phyloP scores from a whole-genome alignment of 2,888 invertebrate species.

The Phyto melanocephala region DNA sequence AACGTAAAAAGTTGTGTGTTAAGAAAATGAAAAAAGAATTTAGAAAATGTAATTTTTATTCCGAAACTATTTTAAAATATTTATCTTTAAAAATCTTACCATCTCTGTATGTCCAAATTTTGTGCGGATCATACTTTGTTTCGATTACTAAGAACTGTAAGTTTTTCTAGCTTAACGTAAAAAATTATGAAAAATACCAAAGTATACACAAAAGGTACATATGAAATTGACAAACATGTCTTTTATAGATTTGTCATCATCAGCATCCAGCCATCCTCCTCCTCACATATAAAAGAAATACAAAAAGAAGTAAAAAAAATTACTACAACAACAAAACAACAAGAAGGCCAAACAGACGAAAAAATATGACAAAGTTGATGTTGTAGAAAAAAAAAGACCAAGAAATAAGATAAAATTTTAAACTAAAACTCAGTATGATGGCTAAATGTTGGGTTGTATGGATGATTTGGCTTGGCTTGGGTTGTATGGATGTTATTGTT shows the following conservation, averaged over 20 bases:
- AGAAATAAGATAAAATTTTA: conserved; percentile 19
- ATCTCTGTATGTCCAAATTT: too few relatives aligned
- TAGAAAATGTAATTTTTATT: too few relatives aligned
- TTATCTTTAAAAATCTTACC: too few relatives aligned
- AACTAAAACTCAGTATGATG: conserved; percentile 15
- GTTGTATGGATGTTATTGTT: conserved; percentile 21
- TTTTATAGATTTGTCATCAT: conserved; percentile 57
- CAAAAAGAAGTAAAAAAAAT: conserved; percentile 7
- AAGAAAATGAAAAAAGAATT: too few relatives aligned
- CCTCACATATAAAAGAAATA: neutral
- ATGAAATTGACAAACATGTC: conserved; percentile 49
- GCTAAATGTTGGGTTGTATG: conserved; percentile 16
- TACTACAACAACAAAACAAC: neutral
- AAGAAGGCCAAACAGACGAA: conserved; percentile 25
- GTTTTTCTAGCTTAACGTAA: neutral
- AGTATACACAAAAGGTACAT: neutral
- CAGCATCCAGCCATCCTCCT: conserved; percentile 10
- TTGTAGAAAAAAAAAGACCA: conserved; percentile 29
- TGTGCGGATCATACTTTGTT: too few relatives aligned
- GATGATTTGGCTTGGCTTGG: conserved; percentile 13
- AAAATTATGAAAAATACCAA: conserved; percentile 7
- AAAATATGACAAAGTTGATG: conserved; percentile 56
- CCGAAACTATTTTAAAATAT: too few relatives aligned
- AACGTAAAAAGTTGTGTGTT: too few relatives aligned
- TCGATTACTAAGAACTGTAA: too few relatives aligned